Conservation (phyloP, 2,888 invertebrate genomes). For the Rotaria socialis region DNA sequence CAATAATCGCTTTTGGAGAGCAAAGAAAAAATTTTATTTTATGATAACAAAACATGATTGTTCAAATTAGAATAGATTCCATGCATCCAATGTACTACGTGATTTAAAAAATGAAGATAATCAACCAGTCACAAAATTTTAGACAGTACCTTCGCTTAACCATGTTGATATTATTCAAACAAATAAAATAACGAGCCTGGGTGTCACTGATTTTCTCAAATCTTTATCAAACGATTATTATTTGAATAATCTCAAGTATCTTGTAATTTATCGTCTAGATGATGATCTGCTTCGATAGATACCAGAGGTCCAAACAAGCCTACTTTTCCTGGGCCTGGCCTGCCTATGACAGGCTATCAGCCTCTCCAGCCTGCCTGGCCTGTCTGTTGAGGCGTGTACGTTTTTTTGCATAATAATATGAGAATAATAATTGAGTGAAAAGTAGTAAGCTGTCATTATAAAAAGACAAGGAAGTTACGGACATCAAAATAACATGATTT, state of each 20-base stretch:
- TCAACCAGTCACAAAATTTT: not conserved
- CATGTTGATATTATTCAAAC: not conserved
- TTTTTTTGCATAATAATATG: too few relatives aligned
- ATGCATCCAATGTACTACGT: not conserved
- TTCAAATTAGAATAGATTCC: not conserved
- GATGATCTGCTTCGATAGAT: not conserved
- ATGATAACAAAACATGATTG: not conserved
- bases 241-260: not conserved
- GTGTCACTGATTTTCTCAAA: not conserved
- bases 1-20: not conserved
- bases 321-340: too few relatives aligned
- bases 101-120: not conserved
- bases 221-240: not conserved
- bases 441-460: too few relatives aligned
- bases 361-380: too few relatives aligned
- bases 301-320: too few relatives aligned
- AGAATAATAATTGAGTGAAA: too few relatives aligned
- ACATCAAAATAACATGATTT: too few relatives aligned
- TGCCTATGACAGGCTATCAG: too few relatives aligned
- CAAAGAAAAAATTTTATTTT: not conserved
- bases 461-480: too few relatives aligned
- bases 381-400: too few relatives aligned
- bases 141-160: not conserved
- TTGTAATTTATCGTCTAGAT: not conserved
- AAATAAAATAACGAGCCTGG: not conserved